A percentile compares a stretch with the other conserved stretches of the same genome.
phyloP scores from a whole-genome alignment of 2,797 vertebrate genomes.

The Esox masquinongy region DNA sequence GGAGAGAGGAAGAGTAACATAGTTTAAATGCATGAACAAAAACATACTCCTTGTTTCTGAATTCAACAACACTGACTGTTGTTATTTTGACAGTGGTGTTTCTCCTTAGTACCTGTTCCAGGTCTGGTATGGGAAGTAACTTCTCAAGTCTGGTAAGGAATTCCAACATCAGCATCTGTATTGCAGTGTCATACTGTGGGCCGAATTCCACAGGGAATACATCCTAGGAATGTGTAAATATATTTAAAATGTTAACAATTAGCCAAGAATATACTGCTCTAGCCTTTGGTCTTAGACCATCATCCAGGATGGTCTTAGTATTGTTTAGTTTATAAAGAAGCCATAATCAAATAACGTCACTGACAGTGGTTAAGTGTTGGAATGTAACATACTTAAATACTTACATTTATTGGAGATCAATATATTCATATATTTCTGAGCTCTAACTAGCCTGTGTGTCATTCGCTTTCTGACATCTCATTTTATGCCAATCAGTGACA shows the following conservation, averaged over 20 bases:
- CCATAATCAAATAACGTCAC: not conserved
- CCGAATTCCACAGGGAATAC: slow-evolving; percentile 79
- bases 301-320: not conserved
- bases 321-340: not conserved
- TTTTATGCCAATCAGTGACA: not conserved
- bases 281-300: not conserved
- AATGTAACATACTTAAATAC: not conserved
- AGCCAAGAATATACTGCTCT: not conserved
- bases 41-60: not conserved
- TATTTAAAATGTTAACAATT: not conserved
- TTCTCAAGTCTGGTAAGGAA: slow-evolving; percentile 78
- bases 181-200: slow-evolving; percentile 69
- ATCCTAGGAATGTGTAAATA: slow-evolving; percentile 59
- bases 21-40: not conserved
- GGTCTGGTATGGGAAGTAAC: slow-evolving; percentile 69
- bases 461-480: not conserved
- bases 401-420: not conserved
- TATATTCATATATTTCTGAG: not conserved
- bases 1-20: slow-evolving; percentile 17
- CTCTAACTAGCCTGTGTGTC: not conserved
- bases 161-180: slow-evolving; percentile 80
- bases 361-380: not conserved
- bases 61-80: not conserved
- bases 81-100: not conserved
- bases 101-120: slow-evolving; percentile 73